These are phyloP conservation scores for Oreochromis niloticus DNA, from an alignment of 2,113 vertebrate species.

Conservation along the genomic window DNA sequence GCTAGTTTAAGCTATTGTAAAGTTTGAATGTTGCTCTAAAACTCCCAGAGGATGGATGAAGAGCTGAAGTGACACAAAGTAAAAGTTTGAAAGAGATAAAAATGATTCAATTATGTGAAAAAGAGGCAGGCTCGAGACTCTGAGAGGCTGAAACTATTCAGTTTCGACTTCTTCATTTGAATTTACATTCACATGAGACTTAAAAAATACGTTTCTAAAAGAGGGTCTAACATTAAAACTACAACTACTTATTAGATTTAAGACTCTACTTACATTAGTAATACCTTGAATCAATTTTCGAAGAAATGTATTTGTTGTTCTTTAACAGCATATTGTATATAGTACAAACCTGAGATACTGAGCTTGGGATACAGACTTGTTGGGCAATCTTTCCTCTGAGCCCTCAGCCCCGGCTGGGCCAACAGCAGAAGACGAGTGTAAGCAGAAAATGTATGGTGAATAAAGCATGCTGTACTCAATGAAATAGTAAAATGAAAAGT, in stretches of 20 bases:
- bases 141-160: background rate
- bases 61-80: background rate
- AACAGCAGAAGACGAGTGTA: background rate
- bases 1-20: background rate
- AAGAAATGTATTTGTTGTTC: background rate
- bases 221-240: background rate
- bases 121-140: background rate
- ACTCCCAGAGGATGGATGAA: background rate
- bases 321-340: background rate
- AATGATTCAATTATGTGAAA: background rate
- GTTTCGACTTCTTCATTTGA: background rate
- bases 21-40: background rate
- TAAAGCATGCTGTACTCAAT: background rate
- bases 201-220: background rate
- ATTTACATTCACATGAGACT: background rate
- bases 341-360: background rate
- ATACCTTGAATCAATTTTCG: background rate
- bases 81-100: background rate
- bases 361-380: background rate
- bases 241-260: background rate
- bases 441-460: background rate
- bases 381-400: background rate
- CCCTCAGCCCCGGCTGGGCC: background rate
- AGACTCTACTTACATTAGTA: background rate
- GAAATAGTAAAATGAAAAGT: background rate